Evolutionary conservation across 30 jellyfish, hydroid and myxozoan species (phyloP), one percentile per base, ranked within the genome.

Genomic region (Clytia hemisphaerica): DNA sequence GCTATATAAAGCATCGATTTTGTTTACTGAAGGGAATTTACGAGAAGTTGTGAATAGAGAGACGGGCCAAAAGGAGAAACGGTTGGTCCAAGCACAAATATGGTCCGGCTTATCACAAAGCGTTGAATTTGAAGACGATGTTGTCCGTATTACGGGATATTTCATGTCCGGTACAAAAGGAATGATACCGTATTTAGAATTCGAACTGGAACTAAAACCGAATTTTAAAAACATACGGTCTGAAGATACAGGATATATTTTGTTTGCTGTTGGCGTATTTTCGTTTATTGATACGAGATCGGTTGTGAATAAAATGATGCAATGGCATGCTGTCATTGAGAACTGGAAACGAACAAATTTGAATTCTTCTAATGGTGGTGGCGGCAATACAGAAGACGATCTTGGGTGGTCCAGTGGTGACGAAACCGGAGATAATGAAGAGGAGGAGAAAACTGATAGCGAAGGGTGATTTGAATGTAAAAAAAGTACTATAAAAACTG

Each of bases 91-190:
- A 6, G 70, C 70, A 7, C 70, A 57, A 26, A 22, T 31, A 45
- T 57, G 70, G 70, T 22, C 70, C 6, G 70, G 70, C 70, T 33
- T 57, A 22, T 57, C 70, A 21, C 70, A 57, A 21, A 57, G 19
- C 3, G 70, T 57, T 22, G 70, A 57, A 31, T 31, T 57, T 22
- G 44, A 31, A 9, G 16, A 57, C 25, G 70, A 57, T n/a, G 30
- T 22, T 22, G 26, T 57, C 4, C 16, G 44, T 22, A 57, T 57
- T 21, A 5, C 16, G 44, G 70, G 70, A 7, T 22, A 57, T 31
- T 57, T 57, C 44, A 26, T 22, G 16, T 25, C 70, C 53, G 30
- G 12, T 31, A 33, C 25, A 21, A 26, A n/a, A 9, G 70, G 70
- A 9, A 21, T 57, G 70, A 57, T 57, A 6, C 35, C 70, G 27